phyloP scores from a whole-genome alignment of 2,113 vertebrate genomes.

The Cromileptes altivelis region DNA sequence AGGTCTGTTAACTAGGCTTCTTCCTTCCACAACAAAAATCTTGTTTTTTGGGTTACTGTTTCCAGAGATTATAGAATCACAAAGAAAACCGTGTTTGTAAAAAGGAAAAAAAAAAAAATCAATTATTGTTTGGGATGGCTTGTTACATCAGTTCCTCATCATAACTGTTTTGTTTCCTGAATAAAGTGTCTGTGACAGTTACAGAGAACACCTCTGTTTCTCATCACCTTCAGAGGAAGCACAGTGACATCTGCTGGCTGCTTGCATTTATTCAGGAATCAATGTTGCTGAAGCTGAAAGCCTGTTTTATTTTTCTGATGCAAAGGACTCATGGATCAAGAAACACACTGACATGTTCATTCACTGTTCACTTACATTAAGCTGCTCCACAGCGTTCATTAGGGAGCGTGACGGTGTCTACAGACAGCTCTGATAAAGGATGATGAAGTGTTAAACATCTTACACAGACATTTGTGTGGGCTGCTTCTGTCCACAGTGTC shows the following conservation, averaged over 20 bases:
- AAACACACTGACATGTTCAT: neutral
- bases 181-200: neutral
- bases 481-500: neutral
- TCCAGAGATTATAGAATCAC: neutral
- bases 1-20: too few species aligned
- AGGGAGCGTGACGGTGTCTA: too few species aligned
- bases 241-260: conserved; percentile 69
- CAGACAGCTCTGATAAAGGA: neutral
- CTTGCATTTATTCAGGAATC: neutral
- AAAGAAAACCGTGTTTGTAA: neutral
- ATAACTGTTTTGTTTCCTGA: neutral
- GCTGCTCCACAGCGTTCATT: too few species aligned
- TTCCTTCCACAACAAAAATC: too few species aligned
- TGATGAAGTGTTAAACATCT: neutral
- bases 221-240: conserved; percentile 16
- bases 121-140: neutral
- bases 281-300: too few species aligned
- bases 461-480: neutral
- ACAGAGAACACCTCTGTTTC: neutral
- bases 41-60: neutral
- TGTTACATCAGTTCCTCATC: neutral
- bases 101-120: neutral
- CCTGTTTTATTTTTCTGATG: too few species aligned
- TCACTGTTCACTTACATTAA: neutral
- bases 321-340: neutral